phyloP scores from a whole-genome alignment of 2,888 invertebrate genomes.

The Arge pagana region DNA sequence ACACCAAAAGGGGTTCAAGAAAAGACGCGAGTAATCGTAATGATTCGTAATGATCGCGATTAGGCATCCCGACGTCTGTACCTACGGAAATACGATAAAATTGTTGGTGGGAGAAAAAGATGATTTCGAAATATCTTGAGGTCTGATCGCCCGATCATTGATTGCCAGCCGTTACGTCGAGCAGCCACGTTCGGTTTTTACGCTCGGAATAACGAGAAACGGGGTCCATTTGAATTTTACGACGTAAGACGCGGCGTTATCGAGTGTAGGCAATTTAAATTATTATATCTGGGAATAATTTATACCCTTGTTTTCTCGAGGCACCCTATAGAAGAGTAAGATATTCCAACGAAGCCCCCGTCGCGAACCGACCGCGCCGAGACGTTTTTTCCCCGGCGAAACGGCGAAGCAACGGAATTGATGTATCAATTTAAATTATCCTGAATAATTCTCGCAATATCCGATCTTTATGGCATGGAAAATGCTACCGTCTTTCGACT shows the following conservation, averaged over 20 bases:
- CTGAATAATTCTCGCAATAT: constrained; percentile 55
- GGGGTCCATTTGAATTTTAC: constrained; percentile 52
- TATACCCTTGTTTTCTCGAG: constrained; percentile 53
- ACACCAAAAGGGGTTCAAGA: too few species aligned
- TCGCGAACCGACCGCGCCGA: too few species aligned
- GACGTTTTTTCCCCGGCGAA: not conserved
- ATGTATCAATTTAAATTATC: constrained; percentile 56
- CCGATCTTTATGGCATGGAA: constrained; percentile 55
- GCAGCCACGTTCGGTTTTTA: too few species aligned
- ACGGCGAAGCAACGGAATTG: constrained; percentile 34
- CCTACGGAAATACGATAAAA: too few species aligned
- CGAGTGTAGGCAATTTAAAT: constrained; percentile 51
- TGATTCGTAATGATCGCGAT: too few species aligned
- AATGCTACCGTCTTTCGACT: constrained; percentile 36
- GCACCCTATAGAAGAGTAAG: constrained; percentile 22
- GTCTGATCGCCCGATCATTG: too few species aligned
- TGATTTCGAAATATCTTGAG: too few species aligned
- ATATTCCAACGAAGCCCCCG: constrained; percentile 10
- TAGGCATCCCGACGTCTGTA: too few species aligned
- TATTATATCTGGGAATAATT: constrained; percentile 54
- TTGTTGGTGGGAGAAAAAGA: too few species aligned
- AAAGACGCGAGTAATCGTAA: too few species aligned
- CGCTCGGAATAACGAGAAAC: constrained; percentile 28
- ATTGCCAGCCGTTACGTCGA: too few species aligned
- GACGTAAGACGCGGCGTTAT: constrained; percentile 42